Conservation (phyloP, 2,797 vertebrate genomes). For the Philypnodon macrostomus region DNA sequence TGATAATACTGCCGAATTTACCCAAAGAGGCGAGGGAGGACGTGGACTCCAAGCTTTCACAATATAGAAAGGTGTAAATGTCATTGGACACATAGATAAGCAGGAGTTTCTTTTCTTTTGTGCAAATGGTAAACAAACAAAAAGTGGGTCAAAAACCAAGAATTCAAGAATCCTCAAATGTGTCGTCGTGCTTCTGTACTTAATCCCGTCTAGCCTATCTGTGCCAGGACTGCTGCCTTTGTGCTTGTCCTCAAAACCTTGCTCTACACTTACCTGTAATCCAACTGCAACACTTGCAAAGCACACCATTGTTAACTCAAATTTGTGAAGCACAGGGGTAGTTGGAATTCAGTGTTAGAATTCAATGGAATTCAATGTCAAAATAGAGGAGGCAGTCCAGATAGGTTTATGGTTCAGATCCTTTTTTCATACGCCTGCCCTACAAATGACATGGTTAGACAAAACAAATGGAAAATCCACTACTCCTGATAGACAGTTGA, state of each 20-base stretch:
- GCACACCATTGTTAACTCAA: constrained; percentile 53
- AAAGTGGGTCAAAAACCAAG: constrained; percentile 44
- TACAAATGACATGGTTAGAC: constrained; percentile 27
- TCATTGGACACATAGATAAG: too few relatives aligned
- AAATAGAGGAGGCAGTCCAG: constrained; percentile 30
- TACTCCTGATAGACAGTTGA: constrained; percentile 53
- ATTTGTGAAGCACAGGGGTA: constrained; percentile 61
- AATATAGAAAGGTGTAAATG: constrained; percentile 28
- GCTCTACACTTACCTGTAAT: constrained; percentile 31
- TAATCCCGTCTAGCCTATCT: constrained; percentile 47
- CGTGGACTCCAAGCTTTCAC: constrained; percentile 40
- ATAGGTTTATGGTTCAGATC: constrained; percentile 12
- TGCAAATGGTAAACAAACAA: constrained; percentile 6
- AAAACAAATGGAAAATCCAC: constrained; percentile 53
- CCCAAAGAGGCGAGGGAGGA: constrained; percentile 37
- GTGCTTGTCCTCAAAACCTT: constrained; percentile 38
- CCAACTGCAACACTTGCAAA: constrained; percentile 59
- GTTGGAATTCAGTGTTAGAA: constrained; percentile 33
- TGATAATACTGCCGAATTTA: constrained; percentile 54
- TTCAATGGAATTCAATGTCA: constrained; percentile 40
- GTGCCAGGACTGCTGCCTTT: constrained; percentile 35
- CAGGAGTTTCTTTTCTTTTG: too few relatives aligned
- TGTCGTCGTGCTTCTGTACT: constrained; percentile 39
- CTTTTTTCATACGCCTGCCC: constrained; percentile 20
- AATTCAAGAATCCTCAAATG: constrained; percentile 43